phyloP scores from a whole-genome alignment of 2,113 vertebrate species.

The Odocoileus virginianus region DNA sequence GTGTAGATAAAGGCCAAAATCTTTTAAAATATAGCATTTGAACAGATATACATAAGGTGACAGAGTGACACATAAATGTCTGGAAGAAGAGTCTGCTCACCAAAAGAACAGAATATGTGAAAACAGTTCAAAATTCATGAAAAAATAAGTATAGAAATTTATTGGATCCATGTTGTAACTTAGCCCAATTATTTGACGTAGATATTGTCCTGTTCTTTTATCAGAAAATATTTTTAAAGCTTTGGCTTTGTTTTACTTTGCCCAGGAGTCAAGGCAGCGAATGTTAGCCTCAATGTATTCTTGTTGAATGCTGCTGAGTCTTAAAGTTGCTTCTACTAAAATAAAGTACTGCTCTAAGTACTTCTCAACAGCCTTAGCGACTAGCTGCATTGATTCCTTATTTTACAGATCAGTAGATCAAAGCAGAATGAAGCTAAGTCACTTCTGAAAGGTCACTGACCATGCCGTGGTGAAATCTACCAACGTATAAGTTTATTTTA shows the following conservation, averaged over 20 bases:
- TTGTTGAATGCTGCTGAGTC: not conserved
- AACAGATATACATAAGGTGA: not conserved
- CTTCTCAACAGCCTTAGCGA: not conserved
- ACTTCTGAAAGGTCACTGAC: conserved; percentile 24
- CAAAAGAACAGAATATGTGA: not conserved
- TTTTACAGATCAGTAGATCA: conserved; percentile 46
- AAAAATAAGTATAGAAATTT: not conserved
- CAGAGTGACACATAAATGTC: not conserved
- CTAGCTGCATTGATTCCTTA: not conserved
- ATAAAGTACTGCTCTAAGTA: not conserved
- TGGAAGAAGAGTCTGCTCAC: not conserved
- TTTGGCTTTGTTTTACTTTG: not conserved
- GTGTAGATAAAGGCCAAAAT: not conserved
- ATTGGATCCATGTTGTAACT: not conserved
- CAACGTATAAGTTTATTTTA: not conserved
- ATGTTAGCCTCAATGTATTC: not conserved
- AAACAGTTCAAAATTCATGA: not conserved
- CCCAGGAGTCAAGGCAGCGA: not conserved
- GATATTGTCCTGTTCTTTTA: not conserved
- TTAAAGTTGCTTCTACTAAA: conserved; percentile 4
- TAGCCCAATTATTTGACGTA: not conserved
- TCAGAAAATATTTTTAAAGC: not conserved
- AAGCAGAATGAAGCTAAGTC: conserved; percentile 28
- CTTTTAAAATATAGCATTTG: not conserved
- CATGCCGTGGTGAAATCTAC: not conserved